Conservation (phyloP, 2,113 vertebrate genomes). For the Clarias batrachus region DNA sequence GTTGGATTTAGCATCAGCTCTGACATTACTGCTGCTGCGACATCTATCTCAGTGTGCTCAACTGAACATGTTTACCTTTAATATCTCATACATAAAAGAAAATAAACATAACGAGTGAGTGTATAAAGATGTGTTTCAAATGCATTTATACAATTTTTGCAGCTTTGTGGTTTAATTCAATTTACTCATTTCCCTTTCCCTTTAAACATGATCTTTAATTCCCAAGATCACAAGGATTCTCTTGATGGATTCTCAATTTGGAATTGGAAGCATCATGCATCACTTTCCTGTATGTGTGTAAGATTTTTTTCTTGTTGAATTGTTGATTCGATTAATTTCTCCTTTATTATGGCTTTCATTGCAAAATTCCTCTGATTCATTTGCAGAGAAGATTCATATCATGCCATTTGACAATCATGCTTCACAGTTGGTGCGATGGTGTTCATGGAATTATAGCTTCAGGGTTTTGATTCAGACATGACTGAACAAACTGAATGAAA, state of each 20-base stretch:
- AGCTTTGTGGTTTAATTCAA: too few species aligned
- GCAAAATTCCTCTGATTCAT: neutral
- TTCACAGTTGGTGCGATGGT: too few species aligned
- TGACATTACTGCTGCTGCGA: neutral
- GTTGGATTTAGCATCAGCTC: neutral
- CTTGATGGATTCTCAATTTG: neutral
- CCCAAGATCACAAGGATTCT: neutral
- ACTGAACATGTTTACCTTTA: neutral
- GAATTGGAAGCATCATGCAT: neutral
- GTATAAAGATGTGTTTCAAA: too few species aligned
- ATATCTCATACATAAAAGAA: too few species aligned
- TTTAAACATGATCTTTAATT: too few species aligned
- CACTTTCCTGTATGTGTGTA: too few species aligned
- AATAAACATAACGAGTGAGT: too few species aligned
- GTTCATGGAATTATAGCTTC: neutral
- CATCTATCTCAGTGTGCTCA: neutral
- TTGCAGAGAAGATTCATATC: neutral
- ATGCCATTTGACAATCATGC: too few species aligned
- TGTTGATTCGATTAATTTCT: neutral
- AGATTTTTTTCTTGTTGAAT: too few species aligned
- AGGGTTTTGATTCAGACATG: neutral
- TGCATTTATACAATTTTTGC: too few species aligned
- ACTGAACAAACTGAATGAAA: neutral
- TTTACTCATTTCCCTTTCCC: too few species aligned
- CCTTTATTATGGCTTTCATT: neutral